Percentiles rank a stretch among this genome's conserved stretches.
Conservation (phyloP, 2,113 vertebrate species). For the Cygnus buccinator region DNA sequence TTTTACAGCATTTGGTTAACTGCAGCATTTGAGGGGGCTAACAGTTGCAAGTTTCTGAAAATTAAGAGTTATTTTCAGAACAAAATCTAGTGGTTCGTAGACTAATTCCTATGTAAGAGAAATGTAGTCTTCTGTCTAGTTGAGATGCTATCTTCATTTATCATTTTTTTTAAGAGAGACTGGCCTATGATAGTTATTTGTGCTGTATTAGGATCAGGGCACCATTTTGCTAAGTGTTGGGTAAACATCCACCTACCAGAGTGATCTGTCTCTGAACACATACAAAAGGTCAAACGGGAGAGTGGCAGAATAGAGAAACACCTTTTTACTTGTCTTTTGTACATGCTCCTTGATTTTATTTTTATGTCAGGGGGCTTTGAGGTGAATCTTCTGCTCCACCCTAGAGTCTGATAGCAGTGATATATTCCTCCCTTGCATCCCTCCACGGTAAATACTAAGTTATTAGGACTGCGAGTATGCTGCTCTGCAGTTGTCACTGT, state of each 20-base stretch:
- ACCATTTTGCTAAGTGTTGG: not conserved
- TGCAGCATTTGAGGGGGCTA: not conserved
- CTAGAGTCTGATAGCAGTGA: not conserved
- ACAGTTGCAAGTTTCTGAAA: not conserved
- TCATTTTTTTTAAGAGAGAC: not conserved
- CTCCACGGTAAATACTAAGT: not conserved
- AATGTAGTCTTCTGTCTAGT: not conserved
- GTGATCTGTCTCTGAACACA: not conserved
- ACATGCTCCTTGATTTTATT: not conserved
- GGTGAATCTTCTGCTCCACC: not conserved
- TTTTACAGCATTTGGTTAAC: not conserved
- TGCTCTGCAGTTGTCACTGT: not conserved
- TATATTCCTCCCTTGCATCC: not conserved
- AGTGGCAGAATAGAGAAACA: not conserved
- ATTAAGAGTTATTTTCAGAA: not conserved
- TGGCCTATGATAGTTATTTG: not conserved
- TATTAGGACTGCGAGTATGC: not conserved
- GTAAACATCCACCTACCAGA: not conserved
- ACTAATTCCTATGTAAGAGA: not conserved
- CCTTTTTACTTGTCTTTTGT: not conserved
- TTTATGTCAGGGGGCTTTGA: not conserved
- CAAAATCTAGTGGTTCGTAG: not conserved
- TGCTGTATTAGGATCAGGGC: not conserved
- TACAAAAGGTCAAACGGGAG: not conserved
- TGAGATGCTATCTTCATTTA: not conserved